Evolutionary conservation across 2,888 invertebrate species (phyloP), one percentile per base, ranked within the genome.

Genomic region (Camponotus fellah): DNA sequence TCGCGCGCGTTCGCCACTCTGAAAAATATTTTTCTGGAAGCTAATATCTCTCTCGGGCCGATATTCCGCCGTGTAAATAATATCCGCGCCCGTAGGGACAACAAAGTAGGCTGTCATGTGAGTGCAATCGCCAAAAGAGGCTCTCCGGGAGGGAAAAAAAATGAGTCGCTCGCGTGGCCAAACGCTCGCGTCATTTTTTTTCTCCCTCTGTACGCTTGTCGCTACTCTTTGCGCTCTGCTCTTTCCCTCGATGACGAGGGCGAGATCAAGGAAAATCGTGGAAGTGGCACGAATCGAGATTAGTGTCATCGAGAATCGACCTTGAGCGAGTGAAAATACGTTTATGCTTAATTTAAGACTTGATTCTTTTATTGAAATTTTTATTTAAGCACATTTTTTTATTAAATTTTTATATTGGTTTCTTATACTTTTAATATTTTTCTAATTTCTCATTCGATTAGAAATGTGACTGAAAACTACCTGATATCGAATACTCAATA

Each of bases 21-120:
- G 90, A 91, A 91, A 91, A 91, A 91, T 91, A 91, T 91, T 91
- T 91, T 91, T 71, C 86, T 85, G 83, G 89, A 90, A 91, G 90
- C 86, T 91, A 91, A 91, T 91, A 91, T 90, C 87, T 87, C 89
- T 87, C 86, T 72, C 86, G 87, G 71, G 40, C 82, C 90, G 88
- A 87, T 85, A 90, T 90, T 89, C 84, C 74, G 53, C 76, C 81
- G 86, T 86, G 88, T 88, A 90, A 91, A 91, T 89, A 91, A 87
- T 87, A 84, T 86, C 86, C 66, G 62, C 58, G 49, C 65, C 43
- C 79, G 84, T 77, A 86, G 82, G 74, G 85, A 80, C 85, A 86
- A 88, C 89, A 87, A 87, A 89, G 87, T 86, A 89, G 86, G 60
- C 85, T 66, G 77, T 72, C 66, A 53, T 60, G 83, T 76, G 82